These are phyloP conservation scores for Alosa alosa DNA, from an alignment of 2,113 vertebrate species.

Conservation along the genomic window DNA sequence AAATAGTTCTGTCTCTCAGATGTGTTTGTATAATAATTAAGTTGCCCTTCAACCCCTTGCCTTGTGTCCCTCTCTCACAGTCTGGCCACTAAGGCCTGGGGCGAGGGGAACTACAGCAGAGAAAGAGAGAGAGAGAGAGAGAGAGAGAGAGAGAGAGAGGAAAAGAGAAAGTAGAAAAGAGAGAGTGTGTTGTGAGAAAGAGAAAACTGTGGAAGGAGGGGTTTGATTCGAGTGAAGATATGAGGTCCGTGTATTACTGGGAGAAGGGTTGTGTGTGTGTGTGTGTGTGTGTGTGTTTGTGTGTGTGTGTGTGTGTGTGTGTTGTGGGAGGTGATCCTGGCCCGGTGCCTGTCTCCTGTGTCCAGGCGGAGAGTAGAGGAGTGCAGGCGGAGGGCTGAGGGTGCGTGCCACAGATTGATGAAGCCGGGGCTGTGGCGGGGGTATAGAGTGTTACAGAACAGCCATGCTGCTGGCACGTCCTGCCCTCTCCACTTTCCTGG, in stretches of 20 bases:
- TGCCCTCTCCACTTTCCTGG: slow-evolving; percentile 64
- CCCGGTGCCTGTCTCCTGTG: not conserved
- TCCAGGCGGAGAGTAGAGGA: slow-evolving; percentile 17
- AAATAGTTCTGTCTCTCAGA: slow-evolving; percentile 17
- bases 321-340: not conserved
- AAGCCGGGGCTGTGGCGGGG: slow-evolving; percentile 66
- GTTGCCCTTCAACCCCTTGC: slow-evolving; percentile 4
- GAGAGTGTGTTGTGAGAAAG: not conserved
- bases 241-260: not conserved
- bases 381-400: slow-evolving; percentile 59
- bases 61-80: not conserved
- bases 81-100: not conserved
- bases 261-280: not conserved
- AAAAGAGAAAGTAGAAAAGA: not conserved
- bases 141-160: not conserved
- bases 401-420: slow-evolving; percentile 71
- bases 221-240: not conserved
- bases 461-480: slow-evolving; percentile 69
- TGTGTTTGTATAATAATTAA: slow-evolving; percentile 1
- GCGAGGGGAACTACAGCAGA: not conserved
- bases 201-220: not conserved
- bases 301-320: not conserved
- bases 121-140: not conserved
- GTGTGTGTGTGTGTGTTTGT: not conserved
- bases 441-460: slow-evolving; percentile 64